Evolutionary conservation across 2,888 invertebrate species (phyloP).

Genomic region (Idaea biselata): DNA sequence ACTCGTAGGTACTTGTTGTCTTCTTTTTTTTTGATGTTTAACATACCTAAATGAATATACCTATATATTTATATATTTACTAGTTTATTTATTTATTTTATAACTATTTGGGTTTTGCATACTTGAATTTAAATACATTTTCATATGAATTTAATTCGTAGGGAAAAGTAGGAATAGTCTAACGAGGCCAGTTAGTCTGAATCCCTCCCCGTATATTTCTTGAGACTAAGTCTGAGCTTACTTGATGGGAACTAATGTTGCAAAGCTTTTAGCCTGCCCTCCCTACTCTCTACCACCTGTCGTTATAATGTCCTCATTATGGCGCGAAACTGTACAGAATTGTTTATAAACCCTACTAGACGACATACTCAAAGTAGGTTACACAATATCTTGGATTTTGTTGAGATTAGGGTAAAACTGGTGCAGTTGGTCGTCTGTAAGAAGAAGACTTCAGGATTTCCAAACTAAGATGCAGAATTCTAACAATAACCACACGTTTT

Average conservation of each 20-base stretch:
- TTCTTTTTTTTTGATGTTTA: too few relatives aligned
- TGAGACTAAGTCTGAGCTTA: slow-evolving; percentile 41
- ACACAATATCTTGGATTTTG: neutral
- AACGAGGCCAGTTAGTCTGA: neutral
- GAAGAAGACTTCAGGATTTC: too few relatives aligned
- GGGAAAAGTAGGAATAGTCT: too few relatives aligned
- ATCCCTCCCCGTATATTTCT: slow-evolving; percentile 21
- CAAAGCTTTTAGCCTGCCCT: slow-evolving; percentile 60
- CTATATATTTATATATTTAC: too few relatives aligned
- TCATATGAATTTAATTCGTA: neutral
- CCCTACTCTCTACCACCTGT: slow-evolving; percentile 34
- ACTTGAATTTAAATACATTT: neutral
- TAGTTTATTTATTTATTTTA: neutral
- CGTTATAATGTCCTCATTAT: slow-evolving; percentile 40
- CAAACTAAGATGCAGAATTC: too few relatives aligned
- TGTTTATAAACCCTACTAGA: neutral
- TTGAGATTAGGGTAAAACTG: neutral
- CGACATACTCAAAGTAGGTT: neutral
- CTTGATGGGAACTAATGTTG: slow-evolving; percentile 68
- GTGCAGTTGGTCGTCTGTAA: too few relatives aligned
- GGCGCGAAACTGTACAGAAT: neutral
- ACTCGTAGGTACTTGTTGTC: neutral
- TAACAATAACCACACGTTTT: too few relatives aligned
- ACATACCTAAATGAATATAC: too few relatives aligned
- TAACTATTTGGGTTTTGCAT: neutral